Conservation (phyloP, 2,888 invertebrate species). For the Phasia obesa region DNA sequence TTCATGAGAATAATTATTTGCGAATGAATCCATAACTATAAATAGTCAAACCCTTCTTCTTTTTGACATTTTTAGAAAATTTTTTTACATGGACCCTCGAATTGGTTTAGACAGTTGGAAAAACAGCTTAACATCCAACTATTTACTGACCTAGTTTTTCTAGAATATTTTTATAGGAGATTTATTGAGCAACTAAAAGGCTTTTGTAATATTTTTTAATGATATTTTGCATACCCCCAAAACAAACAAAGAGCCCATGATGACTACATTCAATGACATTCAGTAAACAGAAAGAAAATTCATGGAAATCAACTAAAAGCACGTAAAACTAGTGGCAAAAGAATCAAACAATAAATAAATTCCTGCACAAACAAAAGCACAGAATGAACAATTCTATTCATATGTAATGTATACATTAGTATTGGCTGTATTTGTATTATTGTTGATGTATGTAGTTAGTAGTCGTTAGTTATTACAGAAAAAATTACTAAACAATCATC, state of each 20-base stretch:
- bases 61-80: no score
- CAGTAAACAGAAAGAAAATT: constrained; percentile 31
- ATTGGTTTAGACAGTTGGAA: no score
- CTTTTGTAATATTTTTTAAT: not conserved
- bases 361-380: not conserved
- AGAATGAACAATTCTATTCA: not conserved
- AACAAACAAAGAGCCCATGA: constrained; percentile 7
- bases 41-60: no score
- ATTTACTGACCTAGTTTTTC: not conserved
- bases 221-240: not conserved
- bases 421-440: not conserved
- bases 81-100: no score
- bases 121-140: not conserved
- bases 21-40: no score
- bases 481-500: no score
- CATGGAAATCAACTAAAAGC: constrained; percentile 43
- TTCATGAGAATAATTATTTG: no score
- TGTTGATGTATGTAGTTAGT: not conserved
- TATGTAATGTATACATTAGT: no score
- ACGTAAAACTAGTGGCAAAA: constrained; percentile 47
- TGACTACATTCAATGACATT: constrained; percentile 11
- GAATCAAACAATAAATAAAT: constrained; percentile 27
- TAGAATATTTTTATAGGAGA: not conserved
- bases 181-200: constrained; percentile 18
- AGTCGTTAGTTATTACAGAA: no score